phyloP scores from a whole-genome alignment of 2,888 invertebrate genomes.

The Drosophila neotestacea region DNA sequence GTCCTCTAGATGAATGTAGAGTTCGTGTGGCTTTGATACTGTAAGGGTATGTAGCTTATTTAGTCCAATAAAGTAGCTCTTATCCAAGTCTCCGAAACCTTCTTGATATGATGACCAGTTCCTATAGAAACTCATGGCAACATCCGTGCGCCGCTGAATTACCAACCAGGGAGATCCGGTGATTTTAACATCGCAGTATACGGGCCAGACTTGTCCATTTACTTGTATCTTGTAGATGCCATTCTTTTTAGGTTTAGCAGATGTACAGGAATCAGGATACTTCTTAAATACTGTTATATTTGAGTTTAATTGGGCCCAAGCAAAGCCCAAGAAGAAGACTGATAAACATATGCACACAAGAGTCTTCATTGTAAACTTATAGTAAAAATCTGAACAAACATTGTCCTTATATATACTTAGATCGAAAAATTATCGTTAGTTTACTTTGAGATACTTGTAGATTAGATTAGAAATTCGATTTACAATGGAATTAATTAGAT shows the following conservation, averaged over 20 bases:
- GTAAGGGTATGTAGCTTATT: slow-evolving; percentile 87
- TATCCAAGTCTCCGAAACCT: slow-evolving; percentile 31
- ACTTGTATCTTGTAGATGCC: slow-evolving; percentile 38
- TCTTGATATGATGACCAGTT: slow-evolving; percentile 29
- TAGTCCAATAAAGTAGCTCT: slow-evolving; percentile 88
- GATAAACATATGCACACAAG: slow-evolving; percentile 18
- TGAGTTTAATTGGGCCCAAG: background rate
- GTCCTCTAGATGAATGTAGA: slow-evolving; percentile 88
- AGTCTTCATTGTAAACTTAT: slow-evolving; percentile 17
- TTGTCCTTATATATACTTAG: slow-evolving; percentile 18
- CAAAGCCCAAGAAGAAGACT: slow-evolving; percentile 10
- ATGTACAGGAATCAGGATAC: slow-evolving; percentile 33
- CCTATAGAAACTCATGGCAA: slow-evolving; percentile 33
- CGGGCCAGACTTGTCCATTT: slow-evolving; percentile 25
- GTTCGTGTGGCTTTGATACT: slow-evolving; percentile 84
- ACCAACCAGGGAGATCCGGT: slow-evolving; percentile 39
- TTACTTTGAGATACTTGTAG: background rate
- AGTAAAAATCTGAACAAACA: background rate
- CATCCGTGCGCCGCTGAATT: slow-evolving; percentile 30
- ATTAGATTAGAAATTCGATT: slow-evolving; percentile 12
- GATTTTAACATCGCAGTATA: slow-evolving; percentile 24
- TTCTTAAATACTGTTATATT: background rate
- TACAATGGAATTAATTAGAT: background rate
- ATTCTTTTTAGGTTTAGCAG: slow-evolving; percentile 41
- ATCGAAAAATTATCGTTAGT: background rate